These are phyloP conservation scores for Brachypterus glaber DNA, from an alignment of 2,888 invertebrate species.

Conservation along the genomic window DNA sequence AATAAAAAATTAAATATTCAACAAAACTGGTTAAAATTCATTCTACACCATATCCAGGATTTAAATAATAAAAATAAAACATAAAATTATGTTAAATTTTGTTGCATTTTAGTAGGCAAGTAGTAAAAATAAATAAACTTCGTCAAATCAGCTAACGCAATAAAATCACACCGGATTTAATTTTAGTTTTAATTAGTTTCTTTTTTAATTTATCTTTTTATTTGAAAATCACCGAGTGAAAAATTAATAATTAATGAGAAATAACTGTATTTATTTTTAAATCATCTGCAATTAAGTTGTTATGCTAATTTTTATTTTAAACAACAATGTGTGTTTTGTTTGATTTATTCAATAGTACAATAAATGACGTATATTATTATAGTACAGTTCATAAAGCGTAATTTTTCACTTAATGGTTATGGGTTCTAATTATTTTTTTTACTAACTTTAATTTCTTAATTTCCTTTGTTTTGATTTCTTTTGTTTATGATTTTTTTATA, in stretches of 20 bases:
- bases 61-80: too few species aligned
- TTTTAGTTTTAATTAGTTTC: conserved; percentile 13
- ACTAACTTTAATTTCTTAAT: conserved; percentile 9
- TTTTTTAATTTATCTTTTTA: conserved; percentile 12
- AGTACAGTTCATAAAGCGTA: too few species aligned
- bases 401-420: too few species aligned
- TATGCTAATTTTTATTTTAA: neutral
- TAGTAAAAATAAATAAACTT: neutral
- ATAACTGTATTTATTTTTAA: neutral
- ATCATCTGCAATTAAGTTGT: neutral
- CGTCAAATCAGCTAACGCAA: conserved; percentile 3
- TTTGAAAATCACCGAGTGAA: conserved; percentile 10
- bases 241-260: conserved; percentile 10
- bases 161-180: conserved; percentile 11
- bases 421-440: too few species aligned
- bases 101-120: conserved; percentile 2
- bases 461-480: conserved; percentile 10
- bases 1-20: too few species aligned
- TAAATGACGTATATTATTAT: too few species aligned
- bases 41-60: too few species aligned
- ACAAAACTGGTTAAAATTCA: too few species aligned
- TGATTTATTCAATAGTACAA: too few species aligned
- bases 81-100: too few species aligned
- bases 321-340: too few species aligned
- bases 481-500: too few species aligned